Evolutionary conservation across 1,140 invertebrate genomes (phyloP), one percentile per base, ranked within the genome.

Genomic region (Eumeta japonica): DNA sequence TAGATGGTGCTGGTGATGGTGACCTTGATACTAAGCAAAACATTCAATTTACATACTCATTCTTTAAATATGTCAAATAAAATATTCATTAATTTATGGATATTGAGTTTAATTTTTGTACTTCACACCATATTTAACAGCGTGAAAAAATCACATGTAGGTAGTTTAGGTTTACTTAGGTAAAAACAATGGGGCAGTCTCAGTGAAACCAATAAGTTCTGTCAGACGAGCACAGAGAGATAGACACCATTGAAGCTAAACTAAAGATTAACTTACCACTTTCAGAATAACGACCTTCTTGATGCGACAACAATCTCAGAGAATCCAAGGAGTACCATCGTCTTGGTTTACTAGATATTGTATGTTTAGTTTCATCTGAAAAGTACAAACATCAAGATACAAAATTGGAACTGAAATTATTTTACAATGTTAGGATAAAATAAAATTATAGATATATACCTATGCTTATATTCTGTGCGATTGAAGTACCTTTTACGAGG

Each of bases 1-100:
- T 92, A 41, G 90, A 92, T 2, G 90, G 89, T 9, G 90, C 89
- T 0, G 92, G 92, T 16, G 90, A 93, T 0, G 90, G 89, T 28
- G 88, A 90, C 16, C 91, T 78, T 7, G 88, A 80, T 19, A 66
- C 77, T 75, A 32, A 5, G 50, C 36, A 17, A 29, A 28, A 72
- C 75, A 37, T 75, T 72, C 61, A 66, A 76, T 41, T 43, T 53
- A 37, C 43, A 62, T 10, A 43, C 30, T 18, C 46, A 40, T 46
- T 67, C 70, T 64, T 75, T 76, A 53, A n/a, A n/a, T n/a, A n/a
- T n/a, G n/a, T n/a, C n/a, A n/a, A n/a, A n/a, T n/a, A n/a, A n/a
- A n/a, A n/a, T n/a, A n/a, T n/a, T n/a, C n/a, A n/a, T n/a, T n/a
- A 20, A 16, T 35, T 27, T 28, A 39, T 43, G 38, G 35, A 43